phyloP scores from a whole-genome alignment of 2,797 vertebrate genomes.

The Atherinosoma microstoma region DNA sequence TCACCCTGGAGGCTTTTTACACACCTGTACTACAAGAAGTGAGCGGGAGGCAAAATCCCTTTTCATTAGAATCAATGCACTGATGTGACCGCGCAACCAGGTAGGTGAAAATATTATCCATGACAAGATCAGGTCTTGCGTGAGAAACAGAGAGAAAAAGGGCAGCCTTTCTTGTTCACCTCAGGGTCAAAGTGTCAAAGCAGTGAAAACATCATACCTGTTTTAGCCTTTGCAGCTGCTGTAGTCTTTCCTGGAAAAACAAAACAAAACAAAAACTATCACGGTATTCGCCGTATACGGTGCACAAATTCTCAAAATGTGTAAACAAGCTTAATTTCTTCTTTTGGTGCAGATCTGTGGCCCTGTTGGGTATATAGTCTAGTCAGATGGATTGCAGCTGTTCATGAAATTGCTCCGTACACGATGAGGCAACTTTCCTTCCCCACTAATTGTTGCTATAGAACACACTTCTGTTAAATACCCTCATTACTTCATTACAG shows the following conservation, averaged over 20 bases:
- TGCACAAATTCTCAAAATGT: not conserved
- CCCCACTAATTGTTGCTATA: constrained; percentile 63
- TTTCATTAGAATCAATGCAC: constrained; percentile 59
- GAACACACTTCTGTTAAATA: constrained; percentile 64
- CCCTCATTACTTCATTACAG: constrained; percentile 71
- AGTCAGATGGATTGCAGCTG: constrained; percentile 64
- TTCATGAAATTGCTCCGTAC: constrained; percentile 52
- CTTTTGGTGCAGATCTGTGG: constrained; percentile 4
- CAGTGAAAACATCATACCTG: constrained; percentile 60
- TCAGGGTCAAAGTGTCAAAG: constrained; percentile 62
- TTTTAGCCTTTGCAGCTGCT: constrained; percentile 40
- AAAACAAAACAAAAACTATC: not conserved
- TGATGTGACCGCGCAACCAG: constrained; percentile 45
- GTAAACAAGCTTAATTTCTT: not conserved
- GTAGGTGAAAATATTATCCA: constrained; percentile 56
- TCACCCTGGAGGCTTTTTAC: constrained; percentile 60
- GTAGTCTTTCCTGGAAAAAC: constrained; percentile 39
- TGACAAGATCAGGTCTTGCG: constrained; percentile 64
- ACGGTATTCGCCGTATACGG: constrained; percentile 12
- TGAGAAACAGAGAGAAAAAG: constrained; percentile 54
- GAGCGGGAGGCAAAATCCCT: constrained; percentile 56
- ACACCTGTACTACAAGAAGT: constrained; percentile 68
- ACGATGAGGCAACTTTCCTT: constrained; percentile 60
- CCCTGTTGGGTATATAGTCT: constrained; percentile 16
- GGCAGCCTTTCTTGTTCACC: constrained; percentile 50